These are phyloP conservation scores for Xiphophorus maculatus DNA, from an alignment of 2,113 vertebrate species.

Conservation along the genomic window DNA sequence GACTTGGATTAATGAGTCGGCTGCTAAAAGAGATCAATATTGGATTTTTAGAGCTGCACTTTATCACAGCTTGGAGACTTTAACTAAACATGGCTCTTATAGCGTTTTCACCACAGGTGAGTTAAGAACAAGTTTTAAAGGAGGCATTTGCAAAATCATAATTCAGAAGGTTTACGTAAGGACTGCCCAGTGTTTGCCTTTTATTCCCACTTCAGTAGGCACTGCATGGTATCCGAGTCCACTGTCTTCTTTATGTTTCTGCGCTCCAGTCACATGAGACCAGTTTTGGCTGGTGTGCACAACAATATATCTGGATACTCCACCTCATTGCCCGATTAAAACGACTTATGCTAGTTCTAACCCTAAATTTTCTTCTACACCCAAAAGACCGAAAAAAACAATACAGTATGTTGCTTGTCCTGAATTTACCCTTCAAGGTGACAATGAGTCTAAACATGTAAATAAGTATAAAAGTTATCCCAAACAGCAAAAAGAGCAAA, in stretches of 20 bases:
- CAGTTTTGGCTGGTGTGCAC: neutral
- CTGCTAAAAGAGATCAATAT: slow-evolving; percentile 11
- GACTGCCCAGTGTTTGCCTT: neutral
- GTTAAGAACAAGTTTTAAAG: neutral
- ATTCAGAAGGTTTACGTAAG: neutral
- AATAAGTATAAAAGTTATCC: neutral
- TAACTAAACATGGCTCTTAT: neutral
- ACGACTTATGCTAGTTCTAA: neutral
- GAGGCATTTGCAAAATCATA: neutral
- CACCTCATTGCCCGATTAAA: neutral
- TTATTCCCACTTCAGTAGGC: neutral
- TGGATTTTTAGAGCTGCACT: slow-evolving; percentile 15
- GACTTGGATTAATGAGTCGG: slow-evolving; percentile 4
- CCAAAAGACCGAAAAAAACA: neutral
- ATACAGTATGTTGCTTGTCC: neutral
- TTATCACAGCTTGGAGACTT: slow-evolving; percentile 1
- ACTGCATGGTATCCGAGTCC: neutral
- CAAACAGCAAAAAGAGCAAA: neutral
- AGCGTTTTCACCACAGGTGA: neutral
- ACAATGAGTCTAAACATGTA: neutral
- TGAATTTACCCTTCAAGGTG: neutral
- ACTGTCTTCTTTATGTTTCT: neutral
- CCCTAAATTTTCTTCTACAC: neutral
- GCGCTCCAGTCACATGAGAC: neutral
- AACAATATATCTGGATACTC: neutral